These are phyloP conservation scores for Melinopterus prodromus DNA, from an alignment of 2,888 invertebrate species.

Conservation along the genomic window DNA sequence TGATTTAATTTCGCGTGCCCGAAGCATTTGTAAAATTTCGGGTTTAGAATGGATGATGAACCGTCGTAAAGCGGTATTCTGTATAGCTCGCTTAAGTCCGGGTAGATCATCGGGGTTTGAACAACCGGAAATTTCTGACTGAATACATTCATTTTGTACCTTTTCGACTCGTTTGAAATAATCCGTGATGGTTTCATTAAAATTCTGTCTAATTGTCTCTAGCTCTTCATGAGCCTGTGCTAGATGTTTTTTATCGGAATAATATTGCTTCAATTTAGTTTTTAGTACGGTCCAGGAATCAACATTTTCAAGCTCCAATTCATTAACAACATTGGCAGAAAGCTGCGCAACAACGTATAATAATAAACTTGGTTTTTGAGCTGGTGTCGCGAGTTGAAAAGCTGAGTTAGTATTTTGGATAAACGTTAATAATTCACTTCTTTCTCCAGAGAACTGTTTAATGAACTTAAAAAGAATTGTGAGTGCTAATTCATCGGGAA, in stretches of 20 bases:
- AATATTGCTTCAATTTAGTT: conserved; percentile 34
- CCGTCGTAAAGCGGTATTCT: conserved; percentile 33
- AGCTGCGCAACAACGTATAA: conserved; percentile 20
- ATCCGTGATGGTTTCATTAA: conserved; percentile 34
- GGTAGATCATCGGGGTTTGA: conserved; percentile 13
- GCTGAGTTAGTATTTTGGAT: conserved; percentile 28
- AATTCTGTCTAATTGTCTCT: conserved; percentile 37
- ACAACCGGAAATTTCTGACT: conserved; percentile 17
- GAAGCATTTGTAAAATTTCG: conserved; percentile 36
- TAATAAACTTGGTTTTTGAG: conserved; percentile 27
- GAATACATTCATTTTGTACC: conserved; percentile 38
- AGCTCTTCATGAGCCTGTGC: conserved; percentile 36
- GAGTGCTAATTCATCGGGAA: conserved; percentile 12
- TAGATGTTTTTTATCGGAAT: conserved; percentile 32
- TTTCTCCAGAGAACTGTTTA: conserved; percentile 11
- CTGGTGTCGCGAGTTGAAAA: conserved; percentile 9
- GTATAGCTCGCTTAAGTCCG: conserved; percentile 30
- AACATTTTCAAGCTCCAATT: conserved; percentile 17
- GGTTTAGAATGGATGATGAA: conserved; percentile 35
- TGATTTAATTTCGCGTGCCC: conserved; percentile 34
- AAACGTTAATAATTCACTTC: conserved; percentile 20
- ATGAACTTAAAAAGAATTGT: conserved; percentile 21
- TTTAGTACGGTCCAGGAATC: conserved; percentile 23
- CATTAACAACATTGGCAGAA: conserved; percentile 22
- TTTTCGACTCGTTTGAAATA: conserved; percentile 39